Evolutionary conservation across 2,113 vertebrate species (phyloP).

Genomic region (Eulemur rufifrons): DNA sequence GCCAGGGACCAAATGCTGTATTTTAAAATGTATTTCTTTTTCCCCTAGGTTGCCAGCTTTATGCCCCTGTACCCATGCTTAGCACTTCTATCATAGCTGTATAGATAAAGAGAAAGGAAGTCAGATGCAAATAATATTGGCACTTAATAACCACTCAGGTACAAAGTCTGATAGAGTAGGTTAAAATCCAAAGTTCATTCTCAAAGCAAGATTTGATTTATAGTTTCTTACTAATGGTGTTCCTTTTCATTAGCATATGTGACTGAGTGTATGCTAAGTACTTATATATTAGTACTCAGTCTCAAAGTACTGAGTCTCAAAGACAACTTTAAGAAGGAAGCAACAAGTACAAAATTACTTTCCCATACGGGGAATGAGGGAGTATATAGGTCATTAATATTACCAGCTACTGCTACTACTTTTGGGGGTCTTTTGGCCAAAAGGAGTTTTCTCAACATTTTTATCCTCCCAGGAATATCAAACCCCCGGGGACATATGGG

Average conservation of each 20-base stretch:
- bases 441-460: neutral
- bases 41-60: neutral
- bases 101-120: neutral
- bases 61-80: neutral
- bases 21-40: neutral
- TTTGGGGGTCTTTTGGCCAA: neutral
- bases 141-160: neutral
- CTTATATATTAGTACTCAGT: neutral
- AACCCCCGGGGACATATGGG: neutral
- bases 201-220: neutral
- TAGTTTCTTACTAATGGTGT: neutral
- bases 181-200: conserved; percentile 22
- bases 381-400: neutral
- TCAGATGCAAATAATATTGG: neutral
- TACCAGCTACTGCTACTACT: neutral
- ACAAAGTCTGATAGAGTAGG: neutral
- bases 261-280: neutral
- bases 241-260: neutral
- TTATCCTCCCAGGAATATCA: neutral
- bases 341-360: neutral
- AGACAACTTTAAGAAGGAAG: neutral
- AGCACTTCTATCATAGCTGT: neutral
- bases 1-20: neutral
- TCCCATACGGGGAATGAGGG: neutral
- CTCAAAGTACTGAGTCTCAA: neutral